Evolutionary conservation across 37 sponge, comb jelly and placozoan genomes (phyloP), one percentile per base, ranked within the genome.

Genomic region (Spongilla lacustris): DNA sequence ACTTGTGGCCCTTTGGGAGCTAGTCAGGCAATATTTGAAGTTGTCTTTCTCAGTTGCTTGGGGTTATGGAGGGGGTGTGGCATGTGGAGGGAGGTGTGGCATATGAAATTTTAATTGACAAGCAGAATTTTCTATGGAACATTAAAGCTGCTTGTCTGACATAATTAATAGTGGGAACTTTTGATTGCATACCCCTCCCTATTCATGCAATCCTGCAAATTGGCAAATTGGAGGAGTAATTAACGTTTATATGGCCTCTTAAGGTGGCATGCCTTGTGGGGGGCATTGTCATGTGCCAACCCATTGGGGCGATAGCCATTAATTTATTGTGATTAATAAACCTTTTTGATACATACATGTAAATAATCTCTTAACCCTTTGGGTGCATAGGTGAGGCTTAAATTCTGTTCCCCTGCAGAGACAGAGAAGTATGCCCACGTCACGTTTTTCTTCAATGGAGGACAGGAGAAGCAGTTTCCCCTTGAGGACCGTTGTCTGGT

Each of bases 401-500:
- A n/a, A n/a, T n/a, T n/a, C n/a, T n/a, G n/a, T n/a, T 13, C 50
- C 12, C 6, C 30, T 35, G 0, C 70, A 94, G 98, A 98, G 74
- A 98, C 98, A n/a, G 98, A 98, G 90, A 98, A 98, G 84, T 98
- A 98, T 87, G 98, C 98, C 32, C 98, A 98, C 69, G 98, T 98
- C 71, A 98, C 98, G 8, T 98, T 98, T 90, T 98, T 98, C 96
- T 98, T 98, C 82, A 98, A 98, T 83, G 98, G 98, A 67, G 98
- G 98, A 1, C 67, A 72, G 24, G 98, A 98, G 85, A 66, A 88
- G 73, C 83, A 92, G 6, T 94, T 92, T 84, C 80, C 78, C 30
- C 48, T 37, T 24, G 98, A 98, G 79, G 95, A 96, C 69, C 67
- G 98, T 23, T 48, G 70, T n/a, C 82, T 98, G 90, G 96, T 98